These are phyloP conservation scores for Drosophila mayaguana DNA, from an alignment of 2,888 invertebrate genomes.

Conservation along the genomic window DNA sequence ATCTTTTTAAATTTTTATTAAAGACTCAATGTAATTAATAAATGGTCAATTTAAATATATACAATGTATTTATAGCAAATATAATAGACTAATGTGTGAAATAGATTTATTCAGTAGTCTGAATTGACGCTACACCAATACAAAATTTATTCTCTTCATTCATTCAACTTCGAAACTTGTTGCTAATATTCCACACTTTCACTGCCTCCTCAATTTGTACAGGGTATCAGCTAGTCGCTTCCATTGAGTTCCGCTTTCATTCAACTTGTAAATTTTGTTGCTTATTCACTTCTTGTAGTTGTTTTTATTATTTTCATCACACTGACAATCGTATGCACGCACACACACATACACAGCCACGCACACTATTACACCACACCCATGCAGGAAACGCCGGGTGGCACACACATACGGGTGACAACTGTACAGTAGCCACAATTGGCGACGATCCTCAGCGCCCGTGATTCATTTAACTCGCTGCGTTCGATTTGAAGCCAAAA, in stretches of 20 bases:
- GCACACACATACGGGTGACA: slow-evolving; percentile 37
- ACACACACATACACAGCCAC: slow-evolving; percentile 34
- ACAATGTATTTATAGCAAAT: too few relatives aligned
- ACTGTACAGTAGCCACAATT: slow-evolving; percentile 47
- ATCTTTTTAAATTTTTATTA: too few relatives aligned
- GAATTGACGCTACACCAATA: too few relatives aligned
- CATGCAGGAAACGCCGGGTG: slow-evolving; percentile 55
- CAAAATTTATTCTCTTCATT: too few relatives aligned
- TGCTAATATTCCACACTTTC: background rate
- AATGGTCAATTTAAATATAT: too few relatives aligned
- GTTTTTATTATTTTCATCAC: slow-evolving; percentile 50
- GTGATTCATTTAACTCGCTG: slow-evolving; percentile 59
- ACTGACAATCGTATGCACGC: background rate
- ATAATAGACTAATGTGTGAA: too few relatives aligned
- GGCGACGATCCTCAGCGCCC: slow-evolving; percentile 9
- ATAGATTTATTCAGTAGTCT: too few relatives aligned
- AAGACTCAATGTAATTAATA: too few relatives aligned
- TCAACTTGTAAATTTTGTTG: slow-evolving; percentile 23
- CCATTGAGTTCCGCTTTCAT: background rate
- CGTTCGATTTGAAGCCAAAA: slow-evolving; percentile 58
- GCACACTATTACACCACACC: slow-evolving; percentile 35
- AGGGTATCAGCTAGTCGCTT: background rate
- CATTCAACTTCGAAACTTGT: too few relatives aligned
- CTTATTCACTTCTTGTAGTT: slow-evolving; percentile 21
- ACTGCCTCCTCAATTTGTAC: background rate